These are phyloP conservation scores for Spialia ferax DNA, from an alignment of 2,888 invertebrate genomes.

Conservation along the genomic window DNA sequence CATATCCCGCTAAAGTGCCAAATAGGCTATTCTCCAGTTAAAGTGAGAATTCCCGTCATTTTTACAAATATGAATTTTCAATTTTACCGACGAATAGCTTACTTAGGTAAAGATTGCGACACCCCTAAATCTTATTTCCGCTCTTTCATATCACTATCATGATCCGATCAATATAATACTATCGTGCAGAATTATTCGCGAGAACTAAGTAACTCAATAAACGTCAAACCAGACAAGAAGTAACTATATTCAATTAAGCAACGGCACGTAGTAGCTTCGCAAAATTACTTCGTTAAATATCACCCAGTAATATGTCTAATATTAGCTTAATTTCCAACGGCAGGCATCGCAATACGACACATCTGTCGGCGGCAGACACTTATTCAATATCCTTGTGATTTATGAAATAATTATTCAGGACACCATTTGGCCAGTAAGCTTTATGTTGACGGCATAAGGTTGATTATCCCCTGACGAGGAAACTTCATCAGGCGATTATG, in stretches of 20 bases:
- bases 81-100: no score
- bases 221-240: slow-evolving; percentile 5
- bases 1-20: no score
- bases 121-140: no score
- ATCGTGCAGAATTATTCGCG: background rate
- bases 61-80: no score
- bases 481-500: slow-evolving; percentile 32
- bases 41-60: no score
- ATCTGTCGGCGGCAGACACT: slow-evolving; percentile 52
- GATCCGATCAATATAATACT: no score
- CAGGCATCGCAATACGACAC: slow-evolving; percentile 47
- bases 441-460: slow-evolving; percentile 21
- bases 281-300: slow-evolving; percentile 34
- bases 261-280: slow-evolving; percentile 20
- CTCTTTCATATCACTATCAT: no score
- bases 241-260: slow-evolving; percentile 19
- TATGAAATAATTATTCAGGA: slow-evolving; percentile 50
- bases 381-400: slow-evolving; percentile 52
- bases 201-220: background rate
- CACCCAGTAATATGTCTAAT: slow-evolving; percentile 42
- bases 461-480: background rate
- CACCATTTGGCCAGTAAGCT: slow-evolving; percentile 39
- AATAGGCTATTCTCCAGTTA: no score
- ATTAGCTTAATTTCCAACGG: slow-evolving; percentile 46
- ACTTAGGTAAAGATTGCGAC: no score